Conservation (phyloP, 2,113 vertebrate genomes). For the Gnathonemus longibarbis region DNA sequence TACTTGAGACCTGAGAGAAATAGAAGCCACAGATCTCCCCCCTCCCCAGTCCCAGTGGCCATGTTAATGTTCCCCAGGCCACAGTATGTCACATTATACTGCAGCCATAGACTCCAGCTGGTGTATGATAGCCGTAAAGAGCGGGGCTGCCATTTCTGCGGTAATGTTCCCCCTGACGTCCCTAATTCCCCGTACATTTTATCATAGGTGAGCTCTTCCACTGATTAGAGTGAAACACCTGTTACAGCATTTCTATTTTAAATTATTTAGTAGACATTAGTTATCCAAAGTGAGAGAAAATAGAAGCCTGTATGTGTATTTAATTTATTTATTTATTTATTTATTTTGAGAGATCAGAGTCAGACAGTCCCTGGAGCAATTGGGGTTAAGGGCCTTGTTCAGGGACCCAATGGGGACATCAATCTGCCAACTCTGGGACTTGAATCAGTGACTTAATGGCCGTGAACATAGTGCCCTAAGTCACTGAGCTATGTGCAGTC, state of each 20-base stretch:
- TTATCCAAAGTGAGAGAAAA: neutral
- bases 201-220: constrained; percentile 1
- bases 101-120: constrained; percentile 27
- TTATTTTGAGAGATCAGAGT: neutral
- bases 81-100: constrained; percentile 28
- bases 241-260: neutral
- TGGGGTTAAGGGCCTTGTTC: neutral
- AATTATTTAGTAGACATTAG: neutral
- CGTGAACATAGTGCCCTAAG: neutral
- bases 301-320: neutral
- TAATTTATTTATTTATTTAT: neutral
- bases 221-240: constrained; percentile 3
- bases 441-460: neutral
- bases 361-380: neutral
- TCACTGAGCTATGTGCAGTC: neutral
- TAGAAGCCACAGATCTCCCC: neutral
- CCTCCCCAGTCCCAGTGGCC: constrained; percentile 13
- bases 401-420: neutral
- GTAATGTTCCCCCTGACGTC: neutral
- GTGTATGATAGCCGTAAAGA: constrained; percentile 34
- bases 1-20: neutral
- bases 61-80: constrained; percentile 27
- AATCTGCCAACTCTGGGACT: neutral
- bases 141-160: neutral
- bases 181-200: neutral